Conservation (phyloP, 2,113 vertebrate genomes). For the Pholis gunnellus region DNA sequence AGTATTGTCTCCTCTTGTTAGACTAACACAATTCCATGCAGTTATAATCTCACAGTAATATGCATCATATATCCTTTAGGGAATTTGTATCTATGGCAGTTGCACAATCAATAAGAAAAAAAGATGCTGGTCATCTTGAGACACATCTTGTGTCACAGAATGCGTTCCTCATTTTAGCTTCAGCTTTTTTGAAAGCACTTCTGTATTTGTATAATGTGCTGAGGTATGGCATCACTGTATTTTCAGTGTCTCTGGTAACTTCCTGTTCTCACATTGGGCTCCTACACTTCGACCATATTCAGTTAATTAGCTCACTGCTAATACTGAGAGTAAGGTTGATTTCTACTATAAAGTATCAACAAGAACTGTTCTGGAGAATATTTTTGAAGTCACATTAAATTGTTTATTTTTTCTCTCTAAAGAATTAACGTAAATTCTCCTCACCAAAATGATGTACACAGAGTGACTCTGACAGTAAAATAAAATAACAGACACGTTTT, state of each 20-base stretch:
- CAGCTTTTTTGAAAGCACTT: neutral
- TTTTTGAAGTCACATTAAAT: neutral
- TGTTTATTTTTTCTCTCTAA: neutral
- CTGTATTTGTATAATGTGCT: neutral
- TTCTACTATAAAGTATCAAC: neutral
- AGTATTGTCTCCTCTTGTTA: neutral
- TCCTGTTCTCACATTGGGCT: neutral
- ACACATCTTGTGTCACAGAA: neutral
- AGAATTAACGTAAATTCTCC: neutral
- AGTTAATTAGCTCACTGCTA: no score
- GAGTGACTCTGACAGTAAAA: neutral
- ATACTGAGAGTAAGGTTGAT: no score
- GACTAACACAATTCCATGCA: neutral
- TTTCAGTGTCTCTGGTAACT: neutral
- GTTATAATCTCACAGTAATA: neutral
- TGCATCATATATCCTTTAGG: no score
- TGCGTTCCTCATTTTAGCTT: neutral
- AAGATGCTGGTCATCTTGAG: neutral
- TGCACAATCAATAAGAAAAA: neutral
- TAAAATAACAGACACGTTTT: neutral
- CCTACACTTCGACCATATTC: neutral
- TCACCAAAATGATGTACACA: neutral
- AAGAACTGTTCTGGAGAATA: neutral
- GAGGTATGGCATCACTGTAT: neutral
- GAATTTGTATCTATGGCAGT: neutral